Conservation (phyloP, 2,888 invertebrate genomes). For the Disparrhopalites patrizii region DNA sequence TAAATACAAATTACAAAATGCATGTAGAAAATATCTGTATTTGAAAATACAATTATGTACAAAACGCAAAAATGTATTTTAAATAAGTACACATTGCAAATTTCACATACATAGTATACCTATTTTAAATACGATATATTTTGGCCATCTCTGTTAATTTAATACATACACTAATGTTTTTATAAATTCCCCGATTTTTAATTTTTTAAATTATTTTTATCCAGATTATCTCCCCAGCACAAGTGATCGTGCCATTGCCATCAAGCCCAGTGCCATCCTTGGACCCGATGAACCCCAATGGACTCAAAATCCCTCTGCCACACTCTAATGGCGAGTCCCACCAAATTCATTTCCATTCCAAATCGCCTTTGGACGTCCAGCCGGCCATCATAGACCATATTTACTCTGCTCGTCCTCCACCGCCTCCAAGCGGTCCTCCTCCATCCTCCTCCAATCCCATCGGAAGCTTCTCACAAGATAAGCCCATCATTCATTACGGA, state of each 20-base stretch:
- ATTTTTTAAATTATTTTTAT: background rate
- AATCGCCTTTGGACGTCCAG: constrained; percentile 4
- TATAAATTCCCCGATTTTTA: too few relatives aligned
- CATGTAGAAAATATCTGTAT: too few relatives aligned
- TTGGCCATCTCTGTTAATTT: too few relatives aligned
- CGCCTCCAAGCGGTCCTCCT: background rate
- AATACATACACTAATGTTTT: too few relatives aligned
- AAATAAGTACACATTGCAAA: too few relatives aligned
- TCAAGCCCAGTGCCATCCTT: constrained; percentile 4
- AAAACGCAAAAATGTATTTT: too few relatives aligned
- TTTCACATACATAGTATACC: background rate
- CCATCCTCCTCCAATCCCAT: background rate
- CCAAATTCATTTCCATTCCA: background rate
- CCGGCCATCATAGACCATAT: constrained; percentile 1
- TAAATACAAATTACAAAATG: too few relatives aligned
- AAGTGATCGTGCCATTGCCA: constrained; percentile 3
- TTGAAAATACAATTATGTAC: too few relatives aligned
- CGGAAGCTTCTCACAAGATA: background rate
- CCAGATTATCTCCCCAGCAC: background rate
- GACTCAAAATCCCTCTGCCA: background rate
- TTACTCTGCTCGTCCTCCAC: constrained; percentile 10
- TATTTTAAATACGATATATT: background rate
- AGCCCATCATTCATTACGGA: constrained; percentile 17
- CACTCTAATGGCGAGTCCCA: constrained; percentile 6
- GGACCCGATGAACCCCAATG: background rate